Evolutionary conservation across 2,797 vertebrate genomes (phyloP).

Genomic region (Arremon brunneinucha): DNA sequence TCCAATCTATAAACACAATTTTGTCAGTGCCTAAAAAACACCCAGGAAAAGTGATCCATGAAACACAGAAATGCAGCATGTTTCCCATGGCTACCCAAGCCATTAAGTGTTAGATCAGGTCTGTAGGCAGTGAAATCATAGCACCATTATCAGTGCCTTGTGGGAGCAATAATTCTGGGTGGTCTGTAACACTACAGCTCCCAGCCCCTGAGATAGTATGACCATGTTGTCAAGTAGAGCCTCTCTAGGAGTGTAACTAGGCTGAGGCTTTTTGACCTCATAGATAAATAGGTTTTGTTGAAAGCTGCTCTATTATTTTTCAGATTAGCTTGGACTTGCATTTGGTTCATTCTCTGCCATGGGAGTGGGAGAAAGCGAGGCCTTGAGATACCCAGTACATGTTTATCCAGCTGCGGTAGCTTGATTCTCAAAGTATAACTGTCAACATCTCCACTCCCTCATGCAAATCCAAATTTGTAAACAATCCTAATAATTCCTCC

Average conservation of each 20-base stretch:
- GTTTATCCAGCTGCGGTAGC: conserved; percentile 61
- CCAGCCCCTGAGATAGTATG: background rate
- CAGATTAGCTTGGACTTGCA: conserved; percentile 52
- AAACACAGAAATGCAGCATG: background rate
- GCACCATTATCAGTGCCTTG: background rate
- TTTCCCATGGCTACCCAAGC: conserved; percentile 26
- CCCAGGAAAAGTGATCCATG: conserved; percentile 13
- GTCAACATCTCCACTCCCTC: conserved; percentile 31
- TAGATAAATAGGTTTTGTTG: conserved; percentile 61
- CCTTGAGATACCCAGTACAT: conserved; percentile 28
- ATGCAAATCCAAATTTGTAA: conserved; percentile 58
- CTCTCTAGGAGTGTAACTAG: conserved; percentile 14
- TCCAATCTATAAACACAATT: background rate
- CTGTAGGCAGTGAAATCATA: conserved; percentile 18
- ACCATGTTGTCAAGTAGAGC: conserved; percentile 15
- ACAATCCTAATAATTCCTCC: conserved; percentile 46
- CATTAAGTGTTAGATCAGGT: background rate
- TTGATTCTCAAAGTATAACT: conserved; percentile 49
- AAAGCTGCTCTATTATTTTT: conserved; percentile 59
- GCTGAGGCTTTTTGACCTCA: conserved; percentile 52
- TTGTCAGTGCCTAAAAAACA: background rate
- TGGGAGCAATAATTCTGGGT: conserved; percentile 51
- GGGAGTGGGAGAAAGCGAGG: background rate
- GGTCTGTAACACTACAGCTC: conserved; percentile 38
- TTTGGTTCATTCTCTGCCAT: conserved; percentile 16